Percentiles rank a stretch among this genome's conserved stretches.
These are phyloP conservation scores for Drosophila demipolita DNA, from an alignment of 2,888 invertebrate species.

Conservation along the genomic window DNA sequence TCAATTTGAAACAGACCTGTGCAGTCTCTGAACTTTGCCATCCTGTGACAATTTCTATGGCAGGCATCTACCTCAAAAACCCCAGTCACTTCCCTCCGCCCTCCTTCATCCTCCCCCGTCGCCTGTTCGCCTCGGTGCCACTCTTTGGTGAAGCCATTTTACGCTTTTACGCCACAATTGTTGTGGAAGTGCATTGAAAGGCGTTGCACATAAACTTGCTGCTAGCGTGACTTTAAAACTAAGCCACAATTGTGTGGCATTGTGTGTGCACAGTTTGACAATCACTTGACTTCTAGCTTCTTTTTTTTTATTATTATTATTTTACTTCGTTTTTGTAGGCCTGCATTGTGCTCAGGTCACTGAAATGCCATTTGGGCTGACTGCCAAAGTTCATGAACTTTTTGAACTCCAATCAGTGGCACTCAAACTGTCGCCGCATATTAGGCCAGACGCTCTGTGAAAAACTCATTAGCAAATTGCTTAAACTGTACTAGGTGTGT, in stretches of 20 bases:
- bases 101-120: no score
- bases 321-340: conserved; percentile 64
- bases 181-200: conserved; percentile 69
- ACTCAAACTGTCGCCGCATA: conserved; percentile 45
- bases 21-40: conserved; percentile 73
- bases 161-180: conserved; percentile 81
- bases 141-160: conserved; percentile 67
- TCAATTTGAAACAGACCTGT: conserved; percentile 56
- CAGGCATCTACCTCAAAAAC: conserved; percentile 33
- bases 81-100: neutral
- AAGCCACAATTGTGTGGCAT: conserved; percentile 59
- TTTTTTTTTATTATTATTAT: conserved; percentile 4
- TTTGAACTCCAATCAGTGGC: conserved; percentile 59
- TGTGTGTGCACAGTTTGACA: conserved; percentile 64
- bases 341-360: conserved; percentile 69
- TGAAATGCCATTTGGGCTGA: conserved; percentile 56
- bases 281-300: conserved; percentile 51
- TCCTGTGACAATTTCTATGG: conserved; percentile 77
- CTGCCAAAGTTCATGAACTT: conserved; percentile 75
- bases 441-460: conserved; percentile 22
- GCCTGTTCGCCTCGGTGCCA: neutral
- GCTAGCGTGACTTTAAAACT: conserved; percentile 75
- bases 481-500: conserved; percentile 33
- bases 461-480: conserved; percentile 79
- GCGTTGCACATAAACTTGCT: conserved; percentile 62